Evolutionary conservation across 2,113 vertebrate genomes (phyloP), one percentile per base, ranked within the genome.

Genomic region (Festucalex cinctus): DNA sequence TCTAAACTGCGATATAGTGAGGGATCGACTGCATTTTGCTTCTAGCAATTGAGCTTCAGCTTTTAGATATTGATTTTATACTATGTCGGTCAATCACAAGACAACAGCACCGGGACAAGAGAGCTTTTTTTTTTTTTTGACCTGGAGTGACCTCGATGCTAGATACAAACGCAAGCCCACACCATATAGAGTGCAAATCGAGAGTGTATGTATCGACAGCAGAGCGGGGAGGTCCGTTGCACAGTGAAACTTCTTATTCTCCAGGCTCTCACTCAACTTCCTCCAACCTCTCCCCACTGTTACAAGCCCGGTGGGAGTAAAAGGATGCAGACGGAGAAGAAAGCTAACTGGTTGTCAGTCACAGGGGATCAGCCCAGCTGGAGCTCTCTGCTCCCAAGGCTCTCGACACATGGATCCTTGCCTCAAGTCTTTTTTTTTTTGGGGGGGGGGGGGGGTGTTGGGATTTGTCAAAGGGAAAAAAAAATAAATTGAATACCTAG

Each of bases 281-380:
- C 22, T 44, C 36, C 77, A 60, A 60, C 58, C 20, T 39, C 28
- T 48, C 43, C 60, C 68, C 70, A 20, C 10, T 35, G 67, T 77
- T 78, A 44, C 10, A 66, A 71, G 71, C 66, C 82, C 64, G 39
- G 64, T 59, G 79, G 73, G 75, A 76, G 61, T 8, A 14, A 62
- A n/a, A 61, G 35, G 69, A 76, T 75, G 49, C 56, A 73, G 58
- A 68, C 32, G 58, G 68, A 69, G 72, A 68, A 49, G 69, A n/a
- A 49, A 66, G 73, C 75, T 75, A 76, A 82, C 75, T 73, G 74
- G 87, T 64, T 83, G 56, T 43, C 69, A 60, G 74, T 75, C 83
- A 76, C 60, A 62, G 43, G 73, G 79, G 77, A 81, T 63, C 74
- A 41, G 68, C 71, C 69, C 82, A 78, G 70, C 77, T 71, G 77